These are phyloP conservation scores for Drosophila mauritiana DNA, from an alignment of 1,140 invertebrate species.

Conservation along the genomic window DNA sequence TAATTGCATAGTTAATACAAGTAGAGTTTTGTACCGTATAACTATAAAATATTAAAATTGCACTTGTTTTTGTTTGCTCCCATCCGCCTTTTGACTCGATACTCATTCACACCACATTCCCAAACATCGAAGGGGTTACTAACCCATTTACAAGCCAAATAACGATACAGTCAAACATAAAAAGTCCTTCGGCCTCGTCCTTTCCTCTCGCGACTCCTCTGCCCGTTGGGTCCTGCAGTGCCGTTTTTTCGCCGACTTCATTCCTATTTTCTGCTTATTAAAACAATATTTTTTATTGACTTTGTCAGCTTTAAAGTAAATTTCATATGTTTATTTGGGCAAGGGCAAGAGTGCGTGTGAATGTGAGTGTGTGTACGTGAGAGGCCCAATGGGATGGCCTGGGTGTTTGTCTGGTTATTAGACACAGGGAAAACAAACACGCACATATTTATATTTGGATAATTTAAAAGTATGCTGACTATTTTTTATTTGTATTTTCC, in stretches of 20 bases:
- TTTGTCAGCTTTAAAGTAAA: conserved; percentile 84
- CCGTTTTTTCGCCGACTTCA: conserved; percentile 61
- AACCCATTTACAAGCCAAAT: conserved; percentile 18
- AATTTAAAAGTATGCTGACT: conserved; percentile 72
- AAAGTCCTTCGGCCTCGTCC: conserved; percentile 35
- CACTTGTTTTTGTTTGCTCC: too few species aligned
- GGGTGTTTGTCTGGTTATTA: conserved; percentile 51
- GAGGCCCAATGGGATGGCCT: conserved; percentile 10
- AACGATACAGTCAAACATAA: conserved; percentile 16
- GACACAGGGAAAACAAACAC: conserved; percentile 42
- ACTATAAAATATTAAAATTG: too few species aligned
- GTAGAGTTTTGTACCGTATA: too few species aligned
- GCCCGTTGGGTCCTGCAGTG: conserved; percentile 43
- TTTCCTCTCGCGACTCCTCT: background rate
- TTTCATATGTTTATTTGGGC: conserved; percentile 79
- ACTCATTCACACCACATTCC: conserved; percentile 12
- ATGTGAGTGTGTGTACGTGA: background rate
- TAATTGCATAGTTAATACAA: too few species aligned
- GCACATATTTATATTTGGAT: conserved; percentile 47
- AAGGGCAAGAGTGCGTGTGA: conserved; percentile 39
- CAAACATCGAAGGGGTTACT: conserved; percentile 1
- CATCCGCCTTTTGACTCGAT: background rate
- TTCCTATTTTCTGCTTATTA: conserved; percentile 69
- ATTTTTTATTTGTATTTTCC: conserved; percentile 51
- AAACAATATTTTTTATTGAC: conserved; percentile 83